phyloP scores from a whole-genome alignment of 1,140 invertebrate genomes.

The Drosophila malerkotliana region DNA sequence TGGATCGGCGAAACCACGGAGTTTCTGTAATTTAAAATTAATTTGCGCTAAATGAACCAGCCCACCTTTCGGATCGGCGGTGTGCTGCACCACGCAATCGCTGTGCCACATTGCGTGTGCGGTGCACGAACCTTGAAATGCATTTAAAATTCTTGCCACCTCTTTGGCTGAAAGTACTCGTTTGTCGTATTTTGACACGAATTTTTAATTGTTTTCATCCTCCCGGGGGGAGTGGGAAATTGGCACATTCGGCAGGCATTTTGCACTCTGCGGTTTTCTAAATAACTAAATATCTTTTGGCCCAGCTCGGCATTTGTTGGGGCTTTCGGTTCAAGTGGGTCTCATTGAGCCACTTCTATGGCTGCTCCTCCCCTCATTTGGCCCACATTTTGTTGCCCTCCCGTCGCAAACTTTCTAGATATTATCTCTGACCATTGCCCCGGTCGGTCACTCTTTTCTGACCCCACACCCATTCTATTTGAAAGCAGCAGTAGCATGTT shows the following conservation, averaged over 20 bases:
- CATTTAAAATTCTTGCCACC: slow-evolving; percentile 70
- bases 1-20: slow-evolving; percentile 16
- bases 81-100: slow-evolving; percentile 40
- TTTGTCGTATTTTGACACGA: slow-evolving; percentile 68
- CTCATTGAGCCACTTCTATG: slow-evolving; percentile 65
- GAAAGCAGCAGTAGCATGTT: slow-evolving; percentile 35
- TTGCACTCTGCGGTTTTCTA: slow-evolving; percentile 77
- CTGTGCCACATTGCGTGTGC: slow-evolving; percentile 53
- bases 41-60: slow-evolving; percentile 43
- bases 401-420: slow-evolving; percentile 42
- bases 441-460: slow-evolving; percentile 18
- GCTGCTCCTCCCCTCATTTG: slow-evolving; percentile 51
- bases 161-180: slow-evolving; percentile 12
- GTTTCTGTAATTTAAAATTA: slow-evolving; percentile 52
- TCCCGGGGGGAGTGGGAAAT: slow-evolving; percentile 39
- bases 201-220: slow-evolving; percentile 69
- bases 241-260: slow-evolving; percentile 61
- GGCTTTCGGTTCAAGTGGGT: slow-evolving; percentile 53
- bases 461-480: slow-evolving; percentile 11
- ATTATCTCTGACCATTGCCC: slow-evolving; percentile 53
- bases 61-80: background rate
- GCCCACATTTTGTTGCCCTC: slow-evolving; percentile 50
- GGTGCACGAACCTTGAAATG: slow-evolving; percentile 65
- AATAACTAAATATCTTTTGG: slow-evolving; percentile 69
- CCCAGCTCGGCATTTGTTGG: slow-evolving; percentile 59